phyloP scores from a whole-genome alignment of 2,888 invertebrate genomes.

The Leptinotarsa haldemani region DNA sequence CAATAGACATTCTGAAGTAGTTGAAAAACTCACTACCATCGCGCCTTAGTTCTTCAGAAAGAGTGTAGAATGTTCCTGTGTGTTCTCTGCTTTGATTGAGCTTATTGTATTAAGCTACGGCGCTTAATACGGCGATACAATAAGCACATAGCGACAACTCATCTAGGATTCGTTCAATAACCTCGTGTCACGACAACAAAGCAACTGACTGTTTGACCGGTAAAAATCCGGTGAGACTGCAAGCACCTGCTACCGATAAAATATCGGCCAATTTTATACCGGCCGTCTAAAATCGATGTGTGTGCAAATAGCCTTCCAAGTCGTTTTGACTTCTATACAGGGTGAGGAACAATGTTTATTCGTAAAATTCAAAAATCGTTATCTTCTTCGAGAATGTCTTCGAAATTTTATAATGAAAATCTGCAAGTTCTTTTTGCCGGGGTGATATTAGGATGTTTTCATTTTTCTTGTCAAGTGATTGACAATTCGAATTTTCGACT shows the following conservation, averaged over 20 bases:
- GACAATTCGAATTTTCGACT: no score
- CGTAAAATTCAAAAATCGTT: no score
- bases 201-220: no score
- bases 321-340: no score
- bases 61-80: constrained; percentile 23
- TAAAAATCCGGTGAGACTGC: constrained; percentile 19
- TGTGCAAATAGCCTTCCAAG: constrained; percentile 2
- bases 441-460: no score
- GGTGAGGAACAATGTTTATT: no score
- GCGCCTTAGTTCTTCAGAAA: constrained; percentile 25
- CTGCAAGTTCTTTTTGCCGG: no score
- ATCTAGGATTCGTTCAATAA: constrained; percentile 19
- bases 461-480: no score
- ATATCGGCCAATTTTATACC: constrained; percentile 21
- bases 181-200: constrained; percentile 18
- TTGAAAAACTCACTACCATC: constrained; percentile 3
- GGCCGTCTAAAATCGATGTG: constrained; percentile 26
- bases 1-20: no score
- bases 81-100: constrained; percentile 28
- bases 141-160: constrained; percentile 20
- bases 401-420: no score
- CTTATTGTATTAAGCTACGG: constrained; percentile 27
- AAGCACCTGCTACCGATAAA: constrained; percentile 12
- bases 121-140: constrained; percentile 23
- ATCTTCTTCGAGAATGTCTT: no score